Conservation (phyloP, 2,888 invertebrate genomes). For the Chrysina gloriosa region DNA sequence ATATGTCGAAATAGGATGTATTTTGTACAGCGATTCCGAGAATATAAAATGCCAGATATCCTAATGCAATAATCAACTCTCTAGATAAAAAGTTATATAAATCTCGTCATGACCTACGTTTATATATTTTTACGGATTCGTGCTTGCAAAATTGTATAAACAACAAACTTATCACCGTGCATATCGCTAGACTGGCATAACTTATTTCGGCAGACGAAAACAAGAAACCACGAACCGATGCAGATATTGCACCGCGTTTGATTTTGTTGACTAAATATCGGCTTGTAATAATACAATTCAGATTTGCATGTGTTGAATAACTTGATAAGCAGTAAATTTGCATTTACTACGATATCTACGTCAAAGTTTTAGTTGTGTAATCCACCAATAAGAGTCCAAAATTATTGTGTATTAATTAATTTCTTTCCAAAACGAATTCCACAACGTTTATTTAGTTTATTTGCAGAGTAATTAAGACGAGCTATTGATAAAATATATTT, state of each 20-base stretch:
- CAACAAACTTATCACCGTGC: slow-evolving; percentile 4
- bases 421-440: too few species aligned
- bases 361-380: too few species aligned
- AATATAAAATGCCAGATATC: slow-evolving; percentile 8
- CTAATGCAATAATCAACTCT: neutral
- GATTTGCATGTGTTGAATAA: too few species aligned
- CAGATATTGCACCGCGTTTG: neutral
- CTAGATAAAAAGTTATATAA: neutral
- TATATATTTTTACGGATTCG: slow-evolving; percentile 9
- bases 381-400: too few species aligned
- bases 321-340: too few species aligned
- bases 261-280: neutral
- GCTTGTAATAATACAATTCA: neutral
- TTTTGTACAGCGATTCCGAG: too few species aligned
- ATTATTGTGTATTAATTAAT: too few species aligned
- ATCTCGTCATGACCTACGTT: slow-evolving; percentile 26
- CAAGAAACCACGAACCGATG: neutral
- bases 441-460: too few species aligned
- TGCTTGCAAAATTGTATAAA: neutral
- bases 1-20: too few species aligned
- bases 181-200: neutral
- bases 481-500: neutral
- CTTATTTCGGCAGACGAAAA: neutral
- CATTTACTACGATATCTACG: too few species aligned
- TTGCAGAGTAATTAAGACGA: neutral